Evolutionary conservation across 92 coral and sea anemone species (phyloP), one percentile per base, ranked within the genome.

Genomic region (Epizoanthus stellaris): DNA sequence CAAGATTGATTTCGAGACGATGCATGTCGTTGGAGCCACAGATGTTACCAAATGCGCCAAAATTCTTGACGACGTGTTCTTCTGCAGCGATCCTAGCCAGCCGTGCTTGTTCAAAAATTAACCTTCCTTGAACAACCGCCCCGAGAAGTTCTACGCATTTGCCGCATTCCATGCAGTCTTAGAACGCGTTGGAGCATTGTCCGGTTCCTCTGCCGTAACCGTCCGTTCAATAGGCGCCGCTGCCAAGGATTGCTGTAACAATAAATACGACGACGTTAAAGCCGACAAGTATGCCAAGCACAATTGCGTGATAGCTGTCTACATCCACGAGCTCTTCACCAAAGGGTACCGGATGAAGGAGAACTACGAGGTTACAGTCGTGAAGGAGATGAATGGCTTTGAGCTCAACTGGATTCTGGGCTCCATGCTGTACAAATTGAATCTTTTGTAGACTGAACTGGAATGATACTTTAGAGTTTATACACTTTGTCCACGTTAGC

Each of bases 401-500:
- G 34, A 73, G 15, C n/a, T 79, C 7, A 60, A 68, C 39, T 86
- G 89, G 89, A 69, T 60, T 49, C 59, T 86, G 30, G 89, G 89
- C 1, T 64, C 85, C 4, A 57, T 86, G 6, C 4, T 86, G 57
- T 57, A 58, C 13, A 68, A 56, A 17, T 19, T 70, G 11, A 47
- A 86, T 23, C 72, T 79, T 4, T 57, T 86, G 80, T 86, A 66
- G 17, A 19, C 12, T 12, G 54, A 47, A 47, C 54, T 47, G 54
- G 6, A 47, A 12, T 6, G 54, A 47, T 47, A 8, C 54, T 4
- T n/a, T n/a, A n/a, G n/a, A n/a, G n/a, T n/a, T n/a, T n/a, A n/a
- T n/a, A n/a, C n/a, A n/a, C n/a, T n/a, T n/a, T n/a, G n/a, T n/a
- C n/a, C n/a, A n/a, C n/a, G n/a, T n/a, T n/a, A n/a, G n/a, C n/a